A percentile compares a stretch with the other conserved stretches of the same genome.
Evolutionary conservation across 2,888 invertebrate species (phyloP).

Genomic region (Lampropteryx suffumata): DNA sequence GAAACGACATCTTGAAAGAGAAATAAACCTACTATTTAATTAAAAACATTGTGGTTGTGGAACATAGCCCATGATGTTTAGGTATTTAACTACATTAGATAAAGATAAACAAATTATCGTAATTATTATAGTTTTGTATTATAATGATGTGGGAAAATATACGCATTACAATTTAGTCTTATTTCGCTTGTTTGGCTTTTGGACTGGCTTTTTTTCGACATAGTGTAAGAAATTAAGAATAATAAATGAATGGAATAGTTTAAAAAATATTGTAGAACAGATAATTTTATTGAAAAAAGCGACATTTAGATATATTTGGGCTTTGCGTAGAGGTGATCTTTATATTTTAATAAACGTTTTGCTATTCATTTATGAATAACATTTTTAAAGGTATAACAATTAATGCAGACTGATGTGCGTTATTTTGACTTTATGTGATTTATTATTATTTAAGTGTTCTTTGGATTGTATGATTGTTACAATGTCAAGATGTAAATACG

Average conservation of each 20-base stretch:
- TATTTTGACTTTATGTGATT: slow-evolving; percentile 71
- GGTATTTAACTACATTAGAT: slow-evolving; percentile 9
- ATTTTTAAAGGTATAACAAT: slow-evolving; percentile 57
- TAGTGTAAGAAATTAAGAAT: slow-evolving; percentile 61
- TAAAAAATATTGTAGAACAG: slow-evolving; percentile 41
- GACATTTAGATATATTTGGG: slow-evolving; percentile 30
- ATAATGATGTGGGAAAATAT: slow-evolving; percentile 81
- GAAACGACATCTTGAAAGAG: slow-evolving; percentile 11
- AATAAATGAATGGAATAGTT: slow-evolving; percentile 59
- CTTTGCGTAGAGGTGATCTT: slow-evolving; percentile 28
- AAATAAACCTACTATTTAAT: slow-evolving; percentile 21
- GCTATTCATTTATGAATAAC: slow-evolving; percentile 44
- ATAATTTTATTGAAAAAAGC: slow-evolving; percentile 47
- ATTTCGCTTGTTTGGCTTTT: slow-evolving; percentile 71
- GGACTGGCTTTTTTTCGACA: slow-evolving; percentile 72
- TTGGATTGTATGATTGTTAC: slow-evolving; percentile 63
- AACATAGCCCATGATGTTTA: slow-evolving; percentile 29
- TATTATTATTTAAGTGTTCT: slow-evolving; percentile 65
- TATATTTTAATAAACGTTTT: slow-evolving; percentile 19
- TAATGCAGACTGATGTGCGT: slow-evolving; percentile 44
- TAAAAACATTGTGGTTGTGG: slow-evolving; percentile 38
- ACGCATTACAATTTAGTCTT: slow-evolving; percentile 79
- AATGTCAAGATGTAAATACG: slow-evolving; percentile 66
- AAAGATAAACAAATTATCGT: slow-evolving; percentile 33
- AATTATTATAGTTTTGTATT: slow-evolving; percentile 62